Evolutionary conservation across 2,797 vertebrate species (phyloP), one percentile per base, ranked within the genome.

Genomic region (Gastrophryne carolinensis): DNA sequence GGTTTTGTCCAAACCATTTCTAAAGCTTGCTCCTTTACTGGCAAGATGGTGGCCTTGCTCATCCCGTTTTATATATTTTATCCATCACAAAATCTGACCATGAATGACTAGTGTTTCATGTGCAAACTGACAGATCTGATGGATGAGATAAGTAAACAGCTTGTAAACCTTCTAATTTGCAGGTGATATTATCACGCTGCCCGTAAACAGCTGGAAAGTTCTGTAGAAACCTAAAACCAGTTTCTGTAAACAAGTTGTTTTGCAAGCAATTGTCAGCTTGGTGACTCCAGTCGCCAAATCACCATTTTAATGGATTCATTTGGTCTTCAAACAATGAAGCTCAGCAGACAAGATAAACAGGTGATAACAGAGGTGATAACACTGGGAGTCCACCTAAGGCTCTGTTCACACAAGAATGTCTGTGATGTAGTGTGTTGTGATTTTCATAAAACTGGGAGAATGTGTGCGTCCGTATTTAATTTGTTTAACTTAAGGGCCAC

Each of bases 221-320:
- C 39, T 44, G 4, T 11, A 29, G 52, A 54, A 54, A 54, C 52
- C 17, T n/a, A n/a, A 54, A 54, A 53, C 6, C 3, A 27, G 12
- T 54, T 54, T 54, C 52, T 24, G 21, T 54, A 10, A 47, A 47
- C 41, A 47, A 17, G 41, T 47, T 47, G 41, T 47, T 44, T 47
- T 19, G 41, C n/a, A 19, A 10, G 19, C 37, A 64, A 64, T 64
- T 64, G 19, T 26, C 37, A 50, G 27, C 17, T 65, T n/a, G 27
- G 41, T 11, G 41, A 11, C 9, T 27, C 4, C 10, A 8, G 15
- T 12, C 24, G 12, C n/a, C 19, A 65, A 65, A 65, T 65, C 30
- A 49, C 19, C 62, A 65, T 65, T 65, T 65, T 32, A 65, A 65
- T 50, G n/a, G 27, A 15, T 41, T 50, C 2, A 49, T 49, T 21